A percentile compares a stretch with the other conserved stretches of the same genome.
phyloP scores from a whole-genome alignment of 2,888 invertebrate genomes.

The Metalampra italica region DNA sequence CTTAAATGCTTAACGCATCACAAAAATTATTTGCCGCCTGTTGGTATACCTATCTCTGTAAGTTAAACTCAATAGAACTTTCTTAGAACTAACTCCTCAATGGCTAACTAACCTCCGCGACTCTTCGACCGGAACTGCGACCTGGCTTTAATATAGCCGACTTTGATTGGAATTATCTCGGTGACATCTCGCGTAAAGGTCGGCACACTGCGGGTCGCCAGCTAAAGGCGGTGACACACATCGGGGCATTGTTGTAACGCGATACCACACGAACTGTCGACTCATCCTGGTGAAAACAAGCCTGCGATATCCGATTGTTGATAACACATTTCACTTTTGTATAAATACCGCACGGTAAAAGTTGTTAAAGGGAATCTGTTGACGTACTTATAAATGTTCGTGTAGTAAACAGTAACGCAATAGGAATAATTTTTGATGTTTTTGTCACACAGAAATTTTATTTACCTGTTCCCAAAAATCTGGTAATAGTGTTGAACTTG shows the following conservation, averaged over 20 bases:
- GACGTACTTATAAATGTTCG: background rate
- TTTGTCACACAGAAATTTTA: too few species aligned
- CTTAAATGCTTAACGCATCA: too few species aligned
- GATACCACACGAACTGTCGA: conserved; percentile 11
- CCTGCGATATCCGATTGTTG: conserved; percentile 7
- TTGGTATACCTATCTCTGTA: too few species aligned
- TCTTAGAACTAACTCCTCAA: too few species aligned
- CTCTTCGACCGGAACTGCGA: background rate
- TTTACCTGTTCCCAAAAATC: too few species aligned
- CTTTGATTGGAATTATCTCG: conserved; percentile 1
- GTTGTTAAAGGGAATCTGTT: background rate
- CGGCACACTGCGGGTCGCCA: conserved; percentile 7
- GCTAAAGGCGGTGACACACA: conserved; percentile 7
- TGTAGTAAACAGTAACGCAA: too few species aligned
- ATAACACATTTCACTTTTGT: conserved; percentile 15
- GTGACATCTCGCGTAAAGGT: conserved; percentile 12
- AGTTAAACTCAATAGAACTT: too few species aligned
- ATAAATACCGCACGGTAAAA: conserved; percentile 11
- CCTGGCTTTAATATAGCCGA: background rate
- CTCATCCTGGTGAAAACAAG: conserved; percentile 13
- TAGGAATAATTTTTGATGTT: too few species aligned
- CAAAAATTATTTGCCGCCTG: too few species aligned
- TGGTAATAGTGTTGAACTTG: too few species aligned
- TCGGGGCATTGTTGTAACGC: conserved; percentile 9
- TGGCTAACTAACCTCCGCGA: too few species aligned